Evolutionary conservation across 2,113 vertebrate species (phyloP).

Genomic region (Nerophis lumbriciformis): DNA sequence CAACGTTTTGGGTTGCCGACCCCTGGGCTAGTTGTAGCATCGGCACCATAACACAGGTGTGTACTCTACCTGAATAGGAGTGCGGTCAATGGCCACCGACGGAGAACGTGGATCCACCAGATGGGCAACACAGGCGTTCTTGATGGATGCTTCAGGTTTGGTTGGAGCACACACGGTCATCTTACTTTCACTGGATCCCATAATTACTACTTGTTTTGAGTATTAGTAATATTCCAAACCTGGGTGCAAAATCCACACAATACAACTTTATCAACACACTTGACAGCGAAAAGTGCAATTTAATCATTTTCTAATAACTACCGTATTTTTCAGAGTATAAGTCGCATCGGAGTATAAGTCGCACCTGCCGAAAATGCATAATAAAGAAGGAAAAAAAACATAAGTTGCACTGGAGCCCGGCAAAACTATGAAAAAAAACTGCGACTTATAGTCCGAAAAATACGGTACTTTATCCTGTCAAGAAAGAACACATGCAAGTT

Average conservation of each 20-base stretch:
- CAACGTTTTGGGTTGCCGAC: too few species aligned
- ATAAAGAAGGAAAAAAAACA: too few species aligned
- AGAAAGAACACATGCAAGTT: not conserved
- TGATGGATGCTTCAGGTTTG: conserved; percentile 54
- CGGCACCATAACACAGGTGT: not conserved
- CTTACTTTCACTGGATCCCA: conserved; percentile 82
- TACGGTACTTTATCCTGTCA: too few species aligned
- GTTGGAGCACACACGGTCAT: conserved; percentile 49
- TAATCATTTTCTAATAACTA: too few species aligned
- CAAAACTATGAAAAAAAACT: too few species aligned
- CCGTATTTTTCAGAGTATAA: too few species aligned
- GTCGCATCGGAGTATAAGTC: too few species aligned
- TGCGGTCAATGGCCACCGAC: conserved; percentile 74
- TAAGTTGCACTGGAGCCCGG: too few species aligned
- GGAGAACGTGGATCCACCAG: conserved; percentile 86
- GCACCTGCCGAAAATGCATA: too few species aligned
- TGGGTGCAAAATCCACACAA: not conserved
- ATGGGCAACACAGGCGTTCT: conserved; percentile 58
- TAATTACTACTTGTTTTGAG: conserved; percentile 30
- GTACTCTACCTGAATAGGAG: conserved; percentile 71
- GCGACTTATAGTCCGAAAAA: too few species aligned
- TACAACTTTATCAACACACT: not conserved
- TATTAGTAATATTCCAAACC: not conserved
- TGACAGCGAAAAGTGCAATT: not conserved
- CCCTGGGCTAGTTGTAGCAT: too few species aligned